Percentiles rank a stretch among this genome's conserved stretches.
Evolutionary conservation across 2,113 vertebrate genomes (phyloP).

Genomic region (Anhinga rufa): DNA sequence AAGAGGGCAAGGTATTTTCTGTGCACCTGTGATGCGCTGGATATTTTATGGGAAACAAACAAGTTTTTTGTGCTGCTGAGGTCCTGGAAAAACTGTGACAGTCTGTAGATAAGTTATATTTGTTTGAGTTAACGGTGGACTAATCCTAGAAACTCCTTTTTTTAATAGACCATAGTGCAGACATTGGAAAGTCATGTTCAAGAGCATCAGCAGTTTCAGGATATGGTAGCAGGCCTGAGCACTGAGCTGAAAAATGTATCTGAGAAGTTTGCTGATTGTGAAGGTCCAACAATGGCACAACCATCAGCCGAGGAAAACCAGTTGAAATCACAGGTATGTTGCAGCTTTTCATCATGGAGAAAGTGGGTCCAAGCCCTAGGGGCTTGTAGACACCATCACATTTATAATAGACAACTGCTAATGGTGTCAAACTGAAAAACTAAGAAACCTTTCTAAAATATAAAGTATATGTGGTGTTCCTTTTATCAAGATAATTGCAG

Average conservation of each 20-base stretch:
- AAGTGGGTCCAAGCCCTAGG: background rate
- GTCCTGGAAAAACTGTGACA: background rate
- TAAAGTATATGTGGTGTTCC: background rate
- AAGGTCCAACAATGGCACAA: constrained; percentile 4
- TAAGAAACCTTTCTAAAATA: background rate
- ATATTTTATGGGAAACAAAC: background rate
- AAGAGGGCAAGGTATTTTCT: background rate
- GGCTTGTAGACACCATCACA: background rate
- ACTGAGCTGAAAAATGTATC: constrained; percentile 35
- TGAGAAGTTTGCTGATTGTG: constrained; percentile 28
- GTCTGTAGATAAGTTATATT: background rate
- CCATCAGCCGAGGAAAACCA: constrained; percentile 29
- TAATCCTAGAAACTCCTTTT: constrained; percentile 22
- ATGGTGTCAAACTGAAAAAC: background rate
- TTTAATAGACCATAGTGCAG: constrained; percentile 59
- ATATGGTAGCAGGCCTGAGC: constrained; percentile 34
- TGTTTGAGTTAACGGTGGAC: background rate
- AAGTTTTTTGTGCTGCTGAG: background rate
- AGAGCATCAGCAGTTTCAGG: constrained; percentile 57
- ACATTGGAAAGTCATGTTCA: constrained; percentile 57
- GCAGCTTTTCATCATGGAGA: background rate
- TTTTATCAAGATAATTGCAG: background rate
- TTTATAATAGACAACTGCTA: background rate
- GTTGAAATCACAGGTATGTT: constrained; percentile 66
- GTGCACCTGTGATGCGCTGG: background rate